Conservation (phyloP, 2,113 vertebrate genomes). For the Centropus unirufus region DNA sequence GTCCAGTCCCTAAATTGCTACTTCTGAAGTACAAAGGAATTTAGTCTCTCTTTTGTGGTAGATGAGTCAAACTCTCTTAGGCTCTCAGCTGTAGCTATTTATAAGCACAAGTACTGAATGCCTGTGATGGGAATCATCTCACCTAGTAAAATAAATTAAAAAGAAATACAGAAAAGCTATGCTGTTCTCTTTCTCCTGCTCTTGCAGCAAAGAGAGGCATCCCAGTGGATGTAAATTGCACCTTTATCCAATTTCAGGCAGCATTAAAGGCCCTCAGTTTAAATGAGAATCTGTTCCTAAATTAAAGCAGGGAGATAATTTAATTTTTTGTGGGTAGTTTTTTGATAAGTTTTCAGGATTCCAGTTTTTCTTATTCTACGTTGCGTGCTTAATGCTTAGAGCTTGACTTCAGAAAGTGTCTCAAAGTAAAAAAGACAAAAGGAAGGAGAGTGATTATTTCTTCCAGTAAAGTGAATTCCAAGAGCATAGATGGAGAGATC, state of each 20-base stretch:
- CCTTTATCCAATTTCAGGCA: not conserved
- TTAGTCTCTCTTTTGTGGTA: conserved; percentile 2
- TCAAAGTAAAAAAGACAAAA: not conserved
- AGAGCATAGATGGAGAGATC: not conserved
- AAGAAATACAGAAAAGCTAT: not conserved
- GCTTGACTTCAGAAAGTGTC: not conserved
- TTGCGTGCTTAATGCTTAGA: not conserved
- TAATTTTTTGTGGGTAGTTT: not conserved
- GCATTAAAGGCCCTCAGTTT: not conserved
- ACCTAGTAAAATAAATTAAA: not conserved
- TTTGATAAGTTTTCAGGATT: not conserved
- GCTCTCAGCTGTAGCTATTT: conserved; percentile 25
- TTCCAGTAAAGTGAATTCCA: not conserved
- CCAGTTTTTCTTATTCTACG: not conserved
- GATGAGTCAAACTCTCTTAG: conserved; percentile 24
- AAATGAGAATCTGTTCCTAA: not conserved
- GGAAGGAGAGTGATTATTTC: not conserved
- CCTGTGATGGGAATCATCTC: not conserved
- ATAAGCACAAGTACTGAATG: not conserved
- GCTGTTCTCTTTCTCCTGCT: not conserved
- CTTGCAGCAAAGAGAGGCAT: not conserved
- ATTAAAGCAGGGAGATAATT: not conserved
- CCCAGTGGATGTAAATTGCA: not conserved
- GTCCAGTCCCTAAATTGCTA: not conserved
- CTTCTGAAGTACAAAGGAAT: conserved; percentile 9